A percentile compares a stretch with the other conserved stretches of the same genome.
These are phyloP conservation scores for Percina caprodes DNA, from an alignment of 2,113 vertebrate genomes.

Conservation along the genomic window DNA sequence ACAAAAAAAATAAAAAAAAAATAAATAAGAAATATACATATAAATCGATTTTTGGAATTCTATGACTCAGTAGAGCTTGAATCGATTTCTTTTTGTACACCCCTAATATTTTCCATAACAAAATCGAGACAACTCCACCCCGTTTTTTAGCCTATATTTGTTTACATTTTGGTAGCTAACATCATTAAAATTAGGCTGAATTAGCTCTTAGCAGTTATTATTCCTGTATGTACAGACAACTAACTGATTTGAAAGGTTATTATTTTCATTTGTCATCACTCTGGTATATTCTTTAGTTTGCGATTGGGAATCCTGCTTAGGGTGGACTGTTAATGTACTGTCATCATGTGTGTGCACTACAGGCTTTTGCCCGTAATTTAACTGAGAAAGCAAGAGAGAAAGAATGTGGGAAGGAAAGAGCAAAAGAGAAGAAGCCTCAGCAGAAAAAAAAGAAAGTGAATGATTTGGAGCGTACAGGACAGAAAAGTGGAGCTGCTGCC, in stretches of 20 bases:
- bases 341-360: slow-evolving; percentile 23
- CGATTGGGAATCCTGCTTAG: neutral
- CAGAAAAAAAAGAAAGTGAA: slow-evolving; percentile 74
- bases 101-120: neutral
- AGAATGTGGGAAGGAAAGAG: slow-evolving; percentile 65
- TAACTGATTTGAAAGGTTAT: neutral
- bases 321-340: neutral
- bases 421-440: slow-evolving; percentile 71
- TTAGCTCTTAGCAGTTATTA: neutral
- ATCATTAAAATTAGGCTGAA: neutral
- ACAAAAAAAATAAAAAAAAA: too few species aligned
- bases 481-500: slow-evolving; percentile 84
- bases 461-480: slow-evolving; percentile 58
- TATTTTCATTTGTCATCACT: neutral
- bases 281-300: neutral
- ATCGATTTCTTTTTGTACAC: too few species aligned
- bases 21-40: too few species aligned
- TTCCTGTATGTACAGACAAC: neutral
- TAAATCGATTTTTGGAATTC: too few species aligned
- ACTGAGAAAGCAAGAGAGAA: slow-evolving; percentile 75
- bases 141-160: neutral
- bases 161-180: neutral
- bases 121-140: neutral
- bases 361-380: slow-evolving; percentile 85
- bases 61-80: too few species aligned